Evolutionary conservation across 2,888 invertebrate genomes (phyloP), one percentile per base, ranked within the genome.

Genomic region (Acronicta aceris): DNA sequence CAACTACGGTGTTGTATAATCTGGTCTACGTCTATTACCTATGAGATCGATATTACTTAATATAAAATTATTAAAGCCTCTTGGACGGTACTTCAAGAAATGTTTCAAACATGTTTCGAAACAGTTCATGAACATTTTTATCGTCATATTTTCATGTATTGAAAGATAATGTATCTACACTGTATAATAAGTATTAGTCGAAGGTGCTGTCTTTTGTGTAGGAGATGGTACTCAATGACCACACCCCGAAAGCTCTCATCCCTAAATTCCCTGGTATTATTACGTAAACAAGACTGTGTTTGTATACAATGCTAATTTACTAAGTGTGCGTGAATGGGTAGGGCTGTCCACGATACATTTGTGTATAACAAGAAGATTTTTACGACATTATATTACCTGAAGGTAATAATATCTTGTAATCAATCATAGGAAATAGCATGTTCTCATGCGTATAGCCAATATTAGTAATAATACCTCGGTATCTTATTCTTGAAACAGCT

Each of bases 301-400:
- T 62, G 38, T 62, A 48, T 41, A 61, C 50, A 55, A 68, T 51
- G 62, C 51, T 68, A 62, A 66, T 63, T 49, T 43, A 17, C 51
- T 62, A 56, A 63, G 69, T 66, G 62, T 62, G 27, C 51, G 36
- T 52, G 36, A 48, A 43, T 21, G 7, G 13, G 16, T 63, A 66
- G 69, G 66, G 63, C 17, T 68, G 69, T 5, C 55, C n/a, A 30
- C 0, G 0, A 5, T 42, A 0, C 17, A n/a, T 25, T 7, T 27
- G 27, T 5, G 12, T 2, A 33, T 12, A 12, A 12, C 27, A 27
- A 27, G 36, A 36, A 36, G 12, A 36, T 36, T 12, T 2, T 7
- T 30, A 10, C 8, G 8, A 30, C 4, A 27, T 6, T 27, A 27
- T 4, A 27, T 27, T 7, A 27, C 5, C 1, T 4, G 1, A 7